Evolutionary conservation across 2,797 vertebrate genomes (phyloP), one percentile per base, ranked within the genome.

Genomic region (Chelon labrosus): DNA sequence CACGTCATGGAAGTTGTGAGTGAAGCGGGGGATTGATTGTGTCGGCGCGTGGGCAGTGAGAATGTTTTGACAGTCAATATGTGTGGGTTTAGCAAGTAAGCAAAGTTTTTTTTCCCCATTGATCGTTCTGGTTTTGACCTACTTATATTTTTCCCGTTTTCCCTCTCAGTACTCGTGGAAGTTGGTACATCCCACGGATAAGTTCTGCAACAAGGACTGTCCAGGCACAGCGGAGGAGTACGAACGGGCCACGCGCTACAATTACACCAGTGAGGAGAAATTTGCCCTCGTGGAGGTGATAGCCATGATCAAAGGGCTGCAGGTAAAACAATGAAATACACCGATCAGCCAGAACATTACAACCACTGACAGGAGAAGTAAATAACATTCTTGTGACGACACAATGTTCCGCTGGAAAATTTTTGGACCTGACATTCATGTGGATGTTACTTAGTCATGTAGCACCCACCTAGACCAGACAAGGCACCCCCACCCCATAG

Each of bases 1-100:
- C 98, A 99, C 0, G 98, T 99, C 92, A 99, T 99, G 98, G 98
- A 99, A 93, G 98, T 99, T 94, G 98, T 99, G 89, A 92, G 98
- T 89, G 35, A 49, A 73, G 54, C 17, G 0, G 46, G 20, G 1
- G 37, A 39, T 37, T 16, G 60, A 50, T 47, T 46, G 49, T n/a
- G 37, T 66, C 9, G 31, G 22, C 8, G n/a, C 10, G 22, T 61
- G n/a, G 59, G 44, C 3, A 9, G 14, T 8, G 10, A 64, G 51
- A 42, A 17, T 0, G 11, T 12, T n/a, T 39, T 65, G 46, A 52
- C 35, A 14, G 56, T 39, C 25, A 17, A 11, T 61, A 7, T n/a
- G 9, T 8, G 73, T 71, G 55, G 47, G 47, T 65, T 73, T 42
- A 31, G 17, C 7, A 27, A 4, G n/a, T n/a, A 14, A 62, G 57